A percentile compares a stretch with the other conserved stretches of the same genome.
Conservation (phyloP, 2,113 vertebrate species). For the Cyrtonyx montezumae region DNA sequence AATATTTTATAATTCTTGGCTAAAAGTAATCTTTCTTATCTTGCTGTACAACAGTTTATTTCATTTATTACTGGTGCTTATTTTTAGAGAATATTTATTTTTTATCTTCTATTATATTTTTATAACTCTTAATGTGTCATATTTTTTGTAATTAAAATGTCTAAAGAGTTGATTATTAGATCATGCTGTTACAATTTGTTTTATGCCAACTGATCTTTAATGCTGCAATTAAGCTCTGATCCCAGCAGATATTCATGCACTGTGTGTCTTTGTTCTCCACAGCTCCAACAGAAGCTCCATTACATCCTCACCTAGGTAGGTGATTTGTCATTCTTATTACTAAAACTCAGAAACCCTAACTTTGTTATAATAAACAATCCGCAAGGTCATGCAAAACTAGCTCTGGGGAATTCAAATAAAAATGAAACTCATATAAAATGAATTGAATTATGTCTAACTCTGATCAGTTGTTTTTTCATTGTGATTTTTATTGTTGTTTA, state of each 20-base stretch:
- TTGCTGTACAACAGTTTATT: not conserved
- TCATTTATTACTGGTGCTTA: not conserved
- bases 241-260: not conserved
- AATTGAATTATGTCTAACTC: conserved; percentile 8
- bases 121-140: not conserved
- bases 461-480: not conserved
- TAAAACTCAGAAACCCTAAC: conserved; percentile 16
- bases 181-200: not conserved
- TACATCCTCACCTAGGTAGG: conserved; percentile 91
- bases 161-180: not conserved
- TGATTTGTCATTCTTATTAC: conserved; percentile 15
- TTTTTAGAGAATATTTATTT: not conserved
- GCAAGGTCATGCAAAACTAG: not conserved
- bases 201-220: not conserved
- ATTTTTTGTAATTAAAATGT: not conserved
- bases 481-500: not conserved
- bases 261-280: conserved; percentile 54
- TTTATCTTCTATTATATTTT: not conserved
- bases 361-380: not conserved
- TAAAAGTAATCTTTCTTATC: not conserved
- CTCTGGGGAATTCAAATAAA: conserved; percentile 16
- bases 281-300: conserved; percentile 93
- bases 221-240: not conserved
- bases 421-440: not conserved
- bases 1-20: not conserved